Percentiles rank a stretch among this genome's conserved stretches.
Evolutionary conservation across 2,113 vertebrate species (phyloP).

Genomic region (Hippocampus comes): DNA sequence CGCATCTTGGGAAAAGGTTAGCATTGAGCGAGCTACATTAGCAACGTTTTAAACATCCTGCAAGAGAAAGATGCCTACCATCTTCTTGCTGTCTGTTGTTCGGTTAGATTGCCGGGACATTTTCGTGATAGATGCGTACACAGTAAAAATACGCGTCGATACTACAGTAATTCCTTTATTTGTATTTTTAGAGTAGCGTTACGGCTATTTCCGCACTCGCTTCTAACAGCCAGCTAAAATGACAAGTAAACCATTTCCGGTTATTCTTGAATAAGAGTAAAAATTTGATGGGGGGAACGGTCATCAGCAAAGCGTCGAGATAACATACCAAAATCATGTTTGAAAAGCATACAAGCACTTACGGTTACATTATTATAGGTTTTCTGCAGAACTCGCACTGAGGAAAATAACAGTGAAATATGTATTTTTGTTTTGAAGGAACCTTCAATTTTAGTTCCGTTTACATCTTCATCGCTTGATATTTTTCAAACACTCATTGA

Average conservation of each 20-base stretch:
- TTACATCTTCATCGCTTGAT: not conserved
- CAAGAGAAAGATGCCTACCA: constrained; percentile 75
- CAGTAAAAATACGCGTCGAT: constrained; percentile 16
- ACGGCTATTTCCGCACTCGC: constrained; percentile 43
- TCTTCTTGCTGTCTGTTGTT: constrained; percentile 93
- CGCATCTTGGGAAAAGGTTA: not conserved
- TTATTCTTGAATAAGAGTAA: not conserved
- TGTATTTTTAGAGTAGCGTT: constrained; percentile 58
- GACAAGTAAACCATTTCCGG: constrained; percentile 2
- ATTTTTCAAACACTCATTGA: not conserved
- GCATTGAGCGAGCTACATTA: not conserved
- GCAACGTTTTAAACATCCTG: constrained; percentile 6
- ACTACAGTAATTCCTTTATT: constrained; percentile 59
- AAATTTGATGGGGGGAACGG: fast-evolving
- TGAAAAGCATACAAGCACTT: not conserved
- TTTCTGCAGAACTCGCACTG: not conserved
- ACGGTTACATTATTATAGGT: not conserved
- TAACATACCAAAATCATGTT: not conserved
- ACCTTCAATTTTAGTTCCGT: not conserved
- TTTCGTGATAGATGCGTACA: constrained; percentile 47
- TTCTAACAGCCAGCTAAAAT: not conserved
- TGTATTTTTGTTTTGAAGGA: not conserved
- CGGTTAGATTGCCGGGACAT: constrained; percentile 93
- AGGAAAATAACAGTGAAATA: not conserved
- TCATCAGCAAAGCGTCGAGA: fast-evolving